Base-by-base conservation (phyloP, 2,113 vertebrate genomes). In the Lagopus leucura region DNA sequence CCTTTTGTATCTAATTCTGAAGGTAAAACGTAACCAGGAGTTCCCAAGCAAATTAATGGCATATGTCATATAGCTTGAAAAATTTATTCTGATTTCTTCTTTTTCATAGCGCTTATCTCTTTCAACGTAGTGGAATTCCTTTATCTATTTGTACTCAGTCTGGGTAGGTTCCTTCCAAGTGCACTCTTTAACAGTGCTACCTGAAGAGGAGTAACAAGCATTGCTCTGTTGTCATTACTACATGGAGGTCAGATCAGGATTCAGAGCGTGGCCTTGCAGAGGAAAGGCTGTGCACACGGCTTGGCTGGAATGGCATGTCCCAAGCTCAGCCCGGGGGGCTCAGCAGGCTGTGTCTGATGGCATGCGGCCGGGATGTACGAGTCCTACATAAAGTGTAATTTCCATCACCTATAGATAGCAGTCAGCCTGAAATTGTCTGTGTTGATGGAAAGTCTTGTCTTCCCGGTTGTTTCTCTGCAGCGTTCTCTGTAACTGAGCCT, bases 191-290 rank as follows among this genome's bases (percentile, higher is more conserved):
- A 36, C 27, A 57, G n/a, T 30, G 8, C 27, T 81, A 36, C 21
- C n/a, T 67, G 15, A 78, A 65, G 54, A 42, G 32, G 50, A 38
- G 24, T 25, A 38, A 38, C 22, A 40, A 45, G 16, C 28, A 25
- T 67, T 6, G 2, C 14, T 42, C 47, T 15, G 2, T 55, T 55
- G 24, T 27, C 17, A 21, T n/a, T 48, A 12, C 61, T 67, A 9
- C 11, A 9, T n/a, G 5, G 17, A 55, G 36, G 12, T 63, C 32
- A 32, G 60, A 40, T 27, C 1, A 10, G 58, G 22, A 1, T 38
- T 57, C 67, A 48, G 34, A 12, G 2, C 5, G 10, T 24, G 9
- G 14, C 24, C 8, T 20, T 67, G 0, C 1, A 36, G 32, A 28
- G 47, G 17, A 66, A 50, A 28, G 57, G 47, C 70, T n/a, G 17